phyloP scores from a whole-genome alignment of 2,797 vertebrate genomes.

The Lagorchestes hirsutus region DNA sequence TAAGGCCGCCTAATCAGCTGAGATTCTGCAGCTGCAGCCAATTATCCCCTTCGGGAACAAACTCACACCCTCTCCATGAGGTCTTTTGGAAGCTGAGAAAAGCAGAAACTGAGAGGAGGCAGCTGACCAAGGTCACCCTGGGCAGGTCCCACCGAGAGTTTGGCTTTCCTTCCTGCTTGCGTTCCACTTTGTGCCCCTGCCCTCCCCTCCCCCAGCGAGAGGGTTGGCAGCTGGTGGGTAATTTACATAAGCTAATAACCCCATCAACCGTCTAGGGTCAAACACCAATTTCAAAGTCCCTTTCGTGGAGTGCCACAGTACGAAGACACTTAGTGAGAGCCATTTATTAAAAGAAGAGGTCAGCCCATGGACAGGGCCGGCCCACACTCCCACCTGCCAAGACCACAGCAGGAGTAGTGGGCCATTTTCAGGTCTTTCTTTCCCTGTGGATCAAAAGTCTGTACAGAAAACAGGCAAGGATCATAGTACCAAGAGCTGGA shows the following conservation, averaged over 20 bases:
- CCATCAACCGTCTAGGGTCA: not conserved
- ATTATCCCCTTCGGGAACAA: not conserved
- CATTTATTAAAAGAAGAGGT: slow-evolving; percentile 34
- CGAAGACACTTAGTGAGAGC: not conserved
- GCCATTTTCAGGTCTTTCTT: not conserved
- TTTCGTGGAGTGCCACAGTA: not conserved
- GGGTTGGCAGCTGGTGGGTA: slow-evolving; percentile 24
- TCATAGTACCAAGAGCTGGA: not conserved
- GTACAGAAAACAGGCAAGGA: not conserved
- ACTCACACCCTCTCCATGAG: slow-evolving; percentile 10
- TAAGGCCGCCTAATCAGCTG: slow-evolving; percentile 30
- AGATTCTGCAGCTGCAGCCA: not conserved
- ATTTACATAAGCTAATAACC: slow-evolving; percentile 46
- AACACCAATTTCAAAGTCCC: not conserved
- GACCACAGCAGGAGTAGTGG: not conserved
- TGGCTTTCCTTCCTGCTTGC: not conserved
- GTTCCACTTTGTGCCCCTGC: slow-evolving; percentile 4
- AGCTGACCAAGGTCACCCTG: slow-evolving; percentile 55
- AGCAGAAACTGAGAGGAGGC: not conserved
- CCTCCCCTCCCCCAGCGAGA: slow-evolving; percentile 34
- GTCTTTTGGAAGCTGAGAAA: not conserved
- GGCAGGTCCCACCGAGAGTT: not conserved
- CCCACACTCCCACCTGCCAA: not conserved
- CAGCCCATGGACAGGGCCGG: not conserved
- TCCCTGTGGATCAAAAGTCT: not conserved